Evolutionary conservation across 1,140 invertebrate species (phyloP).

Genomic region (Arctopsyche grandis): DNA sequence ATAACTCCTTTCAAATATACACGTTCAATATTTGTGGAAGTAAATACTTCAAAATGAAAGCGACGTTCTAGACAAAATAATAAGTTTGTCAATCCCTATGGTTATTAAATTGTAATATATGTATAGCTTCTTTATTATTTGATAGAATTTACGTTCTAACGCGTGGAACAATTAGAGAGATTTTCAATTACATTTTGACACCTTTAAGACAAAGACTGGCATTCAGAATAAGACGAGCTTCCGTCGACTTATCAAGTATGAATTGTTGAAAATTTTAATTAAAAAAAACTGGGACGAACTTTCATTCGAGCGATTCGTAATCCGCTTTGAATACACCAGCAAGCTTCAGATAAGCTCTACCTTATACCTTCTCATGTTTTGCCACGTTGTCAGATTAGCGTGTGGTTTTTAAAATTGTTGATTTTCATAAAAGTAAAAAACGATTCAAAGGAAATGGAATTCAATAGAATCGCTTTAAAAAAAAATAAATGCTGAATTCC

Average conservation of each 20-base stretch:
- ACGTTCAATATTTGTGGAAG: not conserved
- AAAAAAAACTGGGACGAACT: not conserved
- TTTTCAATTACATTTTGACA: slow-evolving; percentile 1
- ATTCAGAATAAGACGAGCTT: too few relatives aligned
- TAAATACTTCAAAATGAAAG: not conserved
- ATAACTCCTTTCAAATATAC: not conserved
- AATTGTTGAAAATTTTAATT: too few relatives aligned
- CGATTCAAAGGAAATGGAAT: not conserved
- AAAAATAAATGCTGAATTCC: too few relatives aligned
- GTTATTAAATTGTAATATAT: not conserved
- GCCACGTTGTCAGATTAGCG: not conserved
- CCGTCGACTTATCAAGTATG: too few relatives aligned
- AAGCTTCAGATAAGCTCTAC: not conserved
- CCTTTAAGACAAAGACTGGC: not conserved
- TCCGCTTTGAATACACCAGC: not conserved
- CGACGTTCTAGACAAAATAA: not conserved
- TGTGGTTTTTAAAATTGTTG: not conserved
- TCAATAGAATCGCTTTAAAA: too few relatives aligned
- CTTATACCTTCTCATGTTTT: not conserved
- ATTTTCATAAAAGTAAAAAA: not conserved
- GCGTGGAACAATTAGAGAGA: not conserved
- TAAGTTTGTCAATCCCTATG: not conserved
- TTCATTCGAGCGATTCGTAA: not conserved
- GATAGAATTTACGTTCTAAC: too few relatives aligned
- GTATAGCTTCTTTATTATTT: not conserved